Evolutionary conservation across 2,888 invertebrate species (phyloP), one percentile per base, ranked within the genome.

Genomic region (Biston stratarius): DNA sequence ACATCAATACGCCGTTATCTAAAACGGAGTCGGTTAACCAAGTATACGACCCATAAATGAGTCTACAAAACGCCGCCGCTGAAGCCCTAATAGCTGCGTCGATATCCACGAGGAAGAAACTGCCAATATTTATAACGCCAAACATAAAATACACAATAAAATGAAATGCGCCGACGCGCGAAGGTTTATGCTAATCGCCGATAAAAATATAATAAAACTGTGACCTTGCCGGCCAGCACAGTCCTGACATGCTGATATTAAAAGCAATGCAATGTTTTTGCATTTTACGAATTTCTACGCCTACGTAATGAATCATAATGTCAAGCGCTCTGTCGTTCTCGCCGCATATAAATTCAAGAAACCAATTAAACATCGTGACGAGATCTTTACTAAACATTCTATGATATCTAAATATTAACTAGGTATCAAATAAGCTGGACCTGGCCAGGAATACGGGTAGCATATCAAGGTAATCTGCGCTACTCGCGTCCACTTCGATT

Each of bases 31-130:
- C 84, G 81, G 82, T 89, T 85, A 89, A 88, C 82, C 85, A 84
- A 85, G 86, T 87, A 88, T 89, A 91, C 86, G 87, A 81, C 76
- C 88, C 85, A 90, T 92, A 90, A 91, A 91, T 85, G 89, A 85
- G 83, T 77, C 83, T 78, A 82, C 86, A 84, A 83, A 85, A 84
- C 77, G 83, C 80, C 80, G 73, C 69, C 82, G 82, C 78, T 80
- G 82, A 83, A 80, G 73, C 82, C 79, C 80, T 88, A 88, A 86
- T 84, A 83, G 83, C 77, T 73, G 70, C 74, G 71, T 78, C 75
- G 81, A 83, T 84, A 84, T 79, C 82, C 81, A 80, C 78, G 72
- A 83, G 81, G 83, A 87, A 85, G 81, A 83, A 83, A 83, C 83
- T 80, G 84, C 82, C 85, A 85, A 87, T 87, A 84, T 87, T 85